Conservation (phyloP, 2,113 vertebrate species). For the Canis aureus region DNA sequence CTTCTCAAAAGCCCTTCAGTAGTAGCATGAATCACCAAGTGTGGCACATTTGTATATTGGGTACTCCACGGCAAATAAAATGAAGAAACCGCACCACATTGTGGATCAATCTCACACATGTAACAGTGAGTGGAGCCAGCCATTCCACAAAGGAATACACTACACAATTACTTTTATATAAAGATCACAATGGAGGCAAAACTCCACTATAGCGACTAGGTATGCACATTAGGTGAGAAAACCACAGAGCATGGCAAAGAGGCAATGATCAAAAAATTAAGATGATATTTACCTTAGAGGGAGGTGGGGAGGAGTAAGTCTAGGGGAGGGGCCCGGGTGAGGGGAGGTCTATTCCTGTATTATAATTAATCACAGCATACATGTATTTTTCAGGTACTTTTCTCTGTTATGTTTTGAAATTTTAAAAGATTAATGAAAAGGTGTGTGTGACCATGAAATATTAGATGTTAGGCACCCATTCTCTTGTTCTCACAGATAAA, state of each 20-base stretch:
- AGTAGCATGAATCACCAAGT: no score
- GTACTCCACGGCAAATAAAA: neutral
- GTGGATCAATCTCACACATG: neutral
- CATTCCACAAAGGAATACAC: neutral
- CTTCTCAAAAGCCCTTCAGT: neutral
- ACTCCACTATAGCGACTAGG: neutral
- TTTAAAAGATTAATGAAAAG: neutral
- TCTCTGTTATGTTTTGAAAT: neutral
- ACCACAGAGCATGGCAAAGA: neutral
- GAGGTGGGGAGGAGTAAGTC: no score
- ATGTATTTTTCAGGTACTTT: neutral
- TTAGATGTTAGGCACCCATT: neutral
- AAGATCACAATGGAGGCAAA: neutral
- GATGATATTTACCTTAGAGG: neutral
- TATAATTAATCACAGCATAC: neutral
- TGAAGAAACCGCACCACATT: neutral
- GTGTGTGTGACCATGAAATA: neutral
- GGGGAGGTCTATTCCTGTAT: no score
- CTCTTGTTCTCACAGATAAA: neutral
- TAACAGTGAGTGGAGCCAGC: neutral
- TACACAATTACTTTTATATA: rapidly evolving
- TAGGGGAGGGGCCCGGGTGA: rapidly evolving
- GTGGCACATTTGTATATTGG: no score
- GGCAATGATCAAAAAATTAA: neutral
- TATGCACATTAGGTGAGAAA: neutral